Evolutionary conservation across 2,888 invertebrate species (phyloP).

Genomic region (Belgica antarctica): DNA sequence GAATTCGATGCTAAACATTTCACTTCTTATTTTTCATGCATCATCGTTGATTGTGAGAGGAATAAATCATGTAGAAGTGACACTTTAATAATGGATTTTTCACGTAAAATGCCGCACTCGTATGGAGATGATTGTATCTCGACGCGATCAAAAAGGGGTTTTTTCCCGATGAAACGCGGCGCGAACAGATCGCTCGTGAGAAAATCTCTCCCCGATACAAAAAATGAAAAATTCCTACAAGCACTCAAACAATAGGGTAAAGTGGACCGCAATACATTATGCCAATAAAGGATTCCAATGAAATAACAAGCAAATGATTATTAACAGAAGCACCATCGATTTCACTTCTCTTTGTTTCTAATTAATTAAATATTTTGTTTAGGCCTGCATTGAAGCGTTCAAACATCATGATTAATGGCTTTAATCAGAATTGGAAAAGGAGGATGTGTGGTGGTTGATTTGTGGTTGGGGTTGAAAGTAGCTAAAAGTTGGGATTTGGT

Average conservation of each 20-base stretch:
- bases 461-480: no score
- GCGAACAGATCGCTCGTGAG: neutral
- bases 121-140: constrained; percentile 37
- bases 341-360: constrained; percentile 2
- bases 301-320: neutral
- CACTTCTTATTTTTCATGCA: constrained; percentile 8
- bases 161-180: neutral
- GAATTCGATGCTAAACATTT: neutral
- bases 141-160: neutral
- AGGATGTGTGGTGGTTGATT: no score
- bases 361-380: constrained; percentile 25
- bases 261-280: neutral
- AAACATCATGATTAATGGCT: no score
- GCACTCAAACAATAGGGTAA: constrained; percentile 31
- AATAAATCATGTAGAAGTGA: constrained; percentile 44
- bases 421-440: no score
- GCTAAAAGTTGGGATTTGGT: no score
- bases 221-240: constrained; percentile 30
- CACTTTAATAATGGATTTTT: constrained; percentile 44
- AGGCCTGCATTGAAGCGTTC: neutral
- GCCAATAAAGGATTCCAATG: neutral
- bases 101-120: constrained; percentile 31
- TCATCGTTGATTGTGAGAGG: neutral
- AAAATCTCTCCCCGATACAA: neutral
- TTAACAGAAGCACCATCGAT: neutral